Conservation (phyloP, 2,888 invertebrate genomes). For the Xanthostigma xanthostigma region DNA sequence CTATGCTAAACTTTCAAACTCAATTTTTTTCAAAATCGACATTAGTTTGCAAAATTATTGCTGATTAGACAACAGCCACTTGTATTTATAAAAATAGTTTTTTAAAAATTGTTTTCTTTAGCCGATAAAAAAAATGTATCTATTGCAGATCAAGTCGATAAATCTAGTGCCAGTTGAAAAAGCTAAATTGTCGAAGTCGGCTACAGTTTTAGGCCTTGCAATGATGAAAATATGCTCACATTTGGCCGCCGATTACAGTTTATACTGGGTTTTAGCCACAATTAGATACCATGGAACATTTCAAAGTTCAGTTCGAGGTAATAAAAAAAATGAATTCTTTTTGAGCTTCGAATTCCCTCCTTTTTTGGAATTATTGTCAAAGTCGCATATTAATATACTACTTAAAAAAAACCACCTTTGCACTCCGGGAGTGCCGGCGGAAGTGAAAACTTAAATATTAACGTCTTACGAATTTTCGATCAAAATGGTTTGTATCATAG, state of each 20-base stretch:
- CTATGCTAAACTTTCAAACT: no score
- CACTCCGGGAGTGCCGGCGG: no score
- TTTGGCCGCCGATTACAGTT: slow-evolving; percentile 59
- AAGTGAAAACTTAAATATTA: no score
- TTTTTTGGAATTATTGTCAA: no score
- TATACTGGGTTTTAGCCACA: slow-evolving; percentile 59
- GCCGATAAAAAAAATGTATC: background rate
- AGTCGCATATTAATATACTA: no score
- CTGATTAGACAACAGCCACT: no score
- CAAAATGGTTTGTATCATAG: no score
- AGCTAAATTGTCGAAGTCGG: slow-evolving; percentile 35
- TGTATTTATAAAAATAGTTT: background rate
- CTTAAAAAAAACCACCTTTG: no score
- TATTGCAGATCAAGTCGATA: slow-evolving; percentile 37
- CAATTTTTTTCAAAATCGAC: no score
- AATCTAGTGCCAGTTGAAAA: slow-evolving; percentile 43
- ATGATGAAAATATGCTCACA: slow-evolving; percentile 57
- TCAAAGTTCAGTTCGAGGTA: slow-evolving; percentile 30
- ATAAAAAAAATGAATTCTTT: background rate
- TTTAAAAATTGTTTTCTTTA: slow-evolving; percentile 3
- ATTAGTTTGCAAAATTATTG: no score
- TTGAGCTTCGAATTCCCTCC: no score
- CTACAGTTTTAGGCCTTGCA: slow-evolving; percentile 44
- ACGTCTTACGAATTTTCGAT: no score
- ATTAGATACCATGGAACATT: slow-evolving; percentile 33